Base-by-base conservation (phyloP, 2,113 vertebrate genomes). In the Ovibos moschatus region DNA sequence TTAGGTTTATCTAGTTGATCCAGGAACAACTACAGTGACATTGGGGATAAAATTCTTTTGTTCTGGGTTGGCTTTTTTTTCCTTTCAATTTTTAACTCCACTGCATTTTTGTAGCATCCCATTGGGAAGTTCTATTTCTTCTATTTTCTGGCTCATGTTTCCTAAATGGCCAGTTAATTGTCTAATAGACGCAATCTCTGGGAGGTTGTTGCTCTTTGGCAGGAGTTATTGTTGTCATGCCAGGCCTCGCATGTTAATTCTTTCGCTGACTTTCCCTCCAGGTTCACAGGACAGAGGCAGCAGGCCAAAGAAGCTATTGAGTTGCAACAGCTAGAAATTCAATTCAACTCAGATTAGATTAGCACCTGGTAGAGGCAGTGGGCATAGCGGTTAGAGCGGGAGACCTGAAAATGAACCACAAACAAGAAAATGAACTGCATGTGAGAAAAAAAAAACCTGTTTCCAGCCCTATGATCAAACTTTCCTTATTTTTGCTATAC, bases 101-200 rank as follows among this genome's bases (percentile, higher is more conserved):
- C n/a, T 67, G 43, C 5, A 40, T 53, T 89, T 92, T 76, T 67
- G 16, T 17, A 87, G 55, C 12, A 85, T 94, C 76, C 36, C 55
- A 64, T 57, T 85, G 89, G 89, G 84, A 97, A 88, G 33, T 95
- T 60, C 6, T 82, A 90, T 76, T 94, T 95, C 76, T 95, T 64
- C 55, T 88, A 30, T 98, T 96, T 91, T 97, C 92, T 94, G 81
- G 76, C 43, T 97, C 86, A 86, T 87, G 86, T 97, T 96, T 98
- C 78, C 82, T 83, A 94, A 96, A 87, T 47, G 83, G 94, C 25
- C 67, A 96, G 89, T 98, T 95, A 94, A 87, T 94, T 96, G 60
- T 92, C 93, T 93, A 96, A 96, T 96, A 88, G 89, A 33, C 81
- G 6, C 27, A 53, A 6, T 97, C 92, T 95, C 91, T 93, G 53